Conservation (phyloP, 2,888 invertebrate genomes). For the Cephus spinipes region DNA sequence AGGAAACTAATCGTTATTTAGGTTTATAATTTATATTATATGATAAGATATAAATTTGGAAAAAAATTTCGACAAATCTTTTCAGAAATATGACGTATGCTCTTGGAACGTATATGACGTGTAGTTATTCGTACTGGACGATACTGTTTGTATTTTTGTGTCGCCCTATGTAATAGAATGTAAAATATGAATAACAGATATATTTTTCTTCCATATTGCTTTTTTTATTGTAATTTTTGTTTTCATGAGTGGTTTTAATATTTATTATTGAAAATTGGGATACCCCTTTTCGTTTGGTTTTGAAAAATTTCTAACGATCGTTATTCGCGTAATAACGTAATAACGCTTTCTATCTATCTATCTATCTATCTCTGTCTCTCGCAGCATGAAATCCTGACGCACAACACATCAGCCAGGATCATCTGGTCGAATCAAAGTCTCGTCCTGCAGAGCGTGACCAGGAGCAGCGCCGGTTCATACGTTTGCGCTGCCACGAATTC, state of each 20-base stretch:
- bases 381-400: conserved; percentile 83
- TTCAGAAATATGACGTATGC: too few relatives aligned
- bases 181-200: neutral
- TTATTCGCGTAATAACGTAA: neutral
- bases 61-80: too few relatives aligned
- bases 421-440: conserved; percentile 93
- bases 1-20: too few relatives aligned
- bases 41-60: too few relatives aligned
- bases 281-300: neutral
- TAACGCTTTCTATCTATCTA: conserved; percentile 53
- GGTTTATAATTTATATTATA: too few relatives aligned
- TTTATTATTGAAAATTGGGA: neutral
- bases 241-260: neutral
- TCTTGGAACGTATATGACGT: too few relatives aligned
- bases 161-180: too few relatives aligned
- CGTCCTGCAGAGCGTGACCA: conserved; percentile 89
- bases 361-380: conserved; percentile 50
- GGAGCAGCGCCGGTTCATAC: conserved; percentile 87
- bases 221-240: too few relatives aligned
- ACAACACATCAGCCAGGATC: conserved; percentile 88
- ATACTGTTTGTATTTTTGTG: too few relatives aligned
- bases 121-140: too few relatives aligned
- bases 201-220: neutral
- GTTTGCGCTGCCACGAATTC: conserved; percentile 90
- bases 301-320: neutral